Conservation (phyloP, 2,797 vertebrate genomes). For the Borostomias antarcticus region DNA sequence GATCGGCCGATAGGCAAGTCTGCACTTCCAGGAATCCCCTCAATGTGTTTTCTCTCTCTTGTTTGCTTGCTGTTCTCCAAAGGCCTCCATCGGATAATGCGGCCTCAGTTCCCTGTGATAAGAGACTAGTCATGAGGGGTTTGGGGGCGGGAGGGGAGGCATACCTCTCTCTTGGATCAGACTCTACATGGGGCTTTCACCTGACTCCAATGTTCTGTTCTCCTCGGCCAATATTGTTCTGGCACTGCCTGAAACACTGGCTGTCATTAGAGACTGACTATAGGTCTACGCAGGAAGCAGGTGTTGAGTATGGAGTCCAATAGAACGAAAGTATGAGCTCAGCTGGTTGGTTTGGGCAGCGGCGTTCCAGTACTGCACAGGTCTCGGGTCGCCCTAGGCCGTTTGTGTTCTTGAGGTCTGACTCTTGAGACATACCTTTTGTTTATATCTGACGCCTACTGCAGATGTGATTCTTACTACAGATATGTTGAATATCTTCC, state of each 20-base stretch:
- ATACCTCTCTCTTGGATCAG: slow-evolving; percentile 17
- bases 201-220: slow-evolving; percentile 19
- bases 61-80: slow-evolving; percentile 37
- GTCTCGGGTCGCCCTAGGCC: no score
- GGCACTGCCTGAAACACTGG: no score
- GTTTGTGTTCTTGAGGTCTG: no score
- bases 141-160: slow-evolving; percentile 17
- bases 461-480: no score
- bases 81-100: slow-evolving; percentile 27
- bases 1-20: slow-evolving; percentile 38
- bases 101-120: slow-evolving; percentile 8
- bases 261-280: no score
- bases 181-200: neutral
- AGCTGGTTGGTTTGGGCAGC: no score
- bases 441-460: no score
- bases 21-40: slow-evolving; percentile 41
- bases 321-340: no score
- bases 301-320: no score
- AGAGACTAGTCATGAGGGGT: slow-evolving; percentile 8
- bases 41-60: slow-evolving; percentile 22
- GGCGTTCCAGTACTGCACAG: no score
- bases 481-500: neutral
- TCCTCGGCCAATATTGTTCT: neutral
- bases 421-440: no score
- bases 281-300: no score